Conservation (phyloP, 2,888 invertebrate species). For the Neoitamus cyanurus region DNA sequence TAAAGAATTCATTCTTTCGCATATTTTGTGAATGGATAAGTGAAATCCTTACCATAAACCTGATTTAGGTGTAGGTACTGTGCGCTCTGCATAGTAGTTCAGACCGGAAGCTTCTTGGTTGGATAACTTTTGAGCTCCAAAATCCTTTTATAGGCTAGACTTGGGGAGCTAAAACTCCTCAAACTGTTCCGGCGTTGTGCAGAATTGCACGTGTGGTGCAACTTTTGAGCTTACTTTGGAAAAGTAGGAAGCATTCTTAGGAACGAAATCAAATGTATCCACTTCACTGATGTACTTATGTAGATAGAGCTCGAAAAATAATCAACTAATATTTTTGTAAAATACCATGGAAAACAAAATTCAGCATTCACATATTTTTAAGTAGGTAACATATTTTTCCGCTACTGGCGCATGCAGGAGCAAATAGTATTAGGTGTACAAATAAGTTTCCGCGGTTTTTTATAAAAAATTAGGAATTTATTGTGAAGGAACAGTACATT, state of each 20-base stretch:
- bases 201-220: not conserved
- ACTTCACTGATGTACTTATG: not conserved
- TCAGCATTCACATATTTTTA: too few species aligned
- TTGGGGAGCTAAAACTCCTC: not conserved
- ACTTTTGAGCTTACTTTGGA: not conserved
- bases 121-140: not conserved
- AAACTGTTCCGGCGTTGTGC: not conserved
- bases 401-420: too few species aligned
- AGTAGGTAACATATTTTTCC: too few species aligned
- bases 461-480: too few species aligned
- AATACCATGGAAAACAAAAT: too few species aligned
- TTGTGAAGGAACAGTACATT: too few species aligned
- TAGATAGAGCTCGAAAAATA: not conserved
- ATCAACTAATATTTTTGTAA: not conserved
- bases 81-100: not conserved
- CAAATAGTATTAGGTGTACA: too few species aligned
- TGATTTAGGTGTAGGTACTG: not conserved
- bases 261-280: not conserved
- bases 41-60: not conserved
- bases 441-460: too few species aligned
- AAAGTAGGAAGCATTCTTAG: not conserved
- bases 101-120: not conserved
- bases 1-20: not conserved
- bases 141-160: not conserved
- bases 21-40: not conserved